Evolutionary conservation across 2,113 vertebrate species (phyloP), one percentile per base, ranked within the genome.

Genomic region (Anser brachyrhynchus): DNA sequence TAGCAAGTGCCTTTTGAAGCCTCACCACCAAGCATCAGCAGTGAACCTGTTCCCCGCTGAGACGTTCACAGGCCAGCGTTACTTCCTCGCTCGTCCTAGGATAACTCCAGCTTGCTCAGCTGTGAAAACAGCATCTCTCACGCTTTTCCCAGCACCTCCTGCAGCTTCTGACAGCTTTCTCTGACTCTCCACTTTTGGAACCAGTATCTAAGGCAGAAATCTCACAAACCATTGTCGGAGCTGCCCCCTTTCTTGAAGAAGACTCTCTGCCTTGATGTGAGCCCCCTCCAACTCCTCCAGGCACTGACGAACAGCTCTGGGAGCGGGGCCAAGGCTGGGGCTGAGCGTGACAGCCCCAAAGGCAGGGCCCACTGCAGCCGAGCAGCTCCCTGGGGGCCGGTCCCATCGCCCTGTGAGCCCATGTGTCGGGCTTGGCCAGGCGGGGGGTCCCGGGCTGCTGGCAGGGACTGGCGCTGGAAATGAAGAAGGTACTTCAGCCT

Each of bases 391-490:
- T 0, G 0, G 44, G 31, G 65, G 65, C 51, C 44, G 70, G 16
- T 61, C 11, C 13, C 33, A 13, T 9, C 10, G 9, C 25, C 76
- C 37, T 20, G 19, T 43, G 46, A 64, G 31, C n/a, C 37, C 52
- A 51, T 0, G 1, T 52, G 61, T 35, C 28, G 17, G 61, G 17
- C 28, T 69, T 0, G 0, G 31, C 3, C 57, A 28, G 46, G 44
- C 44, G 49, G 31, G 1, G 9, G 39, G n/a, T 13, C 26, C 28
- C 37, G 74, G 54, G 25, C 69, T 70, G 16, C 55, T 84, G 61
- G 44, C 49, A 71, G 35, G 18, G 67, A 71, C n/a, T 71, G 46
- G 17, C 17, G 23, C 46, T 71, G 67, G 59, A 49, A 57, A 61
- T 39, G 20, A 88, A 25, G 52, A 31, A 72, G 78, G 25, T 13